phyloP scores from a whole-genome alignment of 2,797 vertebrate genomes.

The Danio albolineatus region DNA sequence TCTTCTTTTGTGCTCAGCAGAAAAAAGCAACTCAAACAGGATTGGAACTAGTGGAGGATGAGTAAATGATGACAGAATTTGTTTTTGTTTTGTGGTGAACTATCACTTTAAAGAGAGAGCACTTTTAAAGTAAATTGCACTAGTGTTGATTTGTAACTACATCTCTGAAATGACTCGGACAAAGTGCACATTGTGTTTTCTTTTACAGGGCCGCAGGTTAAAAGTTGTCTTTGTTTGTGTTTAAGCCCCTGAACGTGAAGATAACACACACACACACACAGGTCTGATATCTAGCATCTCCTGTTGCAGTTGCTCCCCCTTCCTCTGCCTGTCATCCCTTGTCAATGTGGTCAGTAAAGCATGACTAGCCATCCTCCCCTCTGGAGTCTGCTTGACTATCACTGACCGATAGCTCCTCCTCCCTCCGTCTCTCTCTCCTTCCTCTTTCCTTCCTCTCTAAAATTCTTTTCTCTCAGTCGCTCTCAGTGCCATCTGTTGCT shows the following conservation, averaged over 20 bases:
- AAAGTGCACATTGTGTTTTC: conserved; percentile 21
- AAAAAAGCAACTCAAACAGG: no score
- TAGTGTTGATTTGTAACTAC: conserved; percentile 25
- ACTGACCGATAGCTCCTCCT: conserved; percentile 48
- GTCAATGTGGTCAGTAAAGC: conserved; percentile 76
- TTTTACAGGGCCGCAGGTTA: conserved; percentile 12
- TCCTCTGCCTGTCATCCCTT: conserved; percentile 62
- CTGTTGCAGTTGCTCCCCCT: conserved; percentile 57
- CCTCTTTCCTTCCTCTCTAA: conserved; percentile 27
- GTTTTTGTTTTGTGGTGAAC: no score
- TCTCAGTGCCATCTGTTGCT: conserved; percentile 43
- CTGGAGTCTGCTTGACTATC: conserved; percentile 47
- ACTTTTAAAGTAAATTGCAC: background rate
- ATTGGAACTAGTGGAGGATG: no score
- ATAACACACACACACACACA: conserved; percentile 30
- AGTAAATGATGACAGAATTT: no score
- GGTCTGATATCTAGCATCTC: conserved; percentile 57
- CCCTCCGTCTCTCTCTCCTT: background rate
- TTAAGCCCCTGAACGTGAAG: conserved; percentile 45
- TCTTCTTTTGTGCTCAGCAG: no score
- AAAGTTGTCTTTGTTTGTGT: conserved; percentile 48
- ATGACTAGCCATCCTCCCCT: conserved; percentile 63
- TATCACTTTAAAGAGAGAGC: background rate
- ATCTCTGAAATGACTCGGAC: background rate
- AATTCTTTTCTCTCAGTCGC: conserved; percentile 32